phyloP scores from a whole-genome alignment of 1,140 invertebrate genomes.

The Trinorchestia longiramus region DNA sequence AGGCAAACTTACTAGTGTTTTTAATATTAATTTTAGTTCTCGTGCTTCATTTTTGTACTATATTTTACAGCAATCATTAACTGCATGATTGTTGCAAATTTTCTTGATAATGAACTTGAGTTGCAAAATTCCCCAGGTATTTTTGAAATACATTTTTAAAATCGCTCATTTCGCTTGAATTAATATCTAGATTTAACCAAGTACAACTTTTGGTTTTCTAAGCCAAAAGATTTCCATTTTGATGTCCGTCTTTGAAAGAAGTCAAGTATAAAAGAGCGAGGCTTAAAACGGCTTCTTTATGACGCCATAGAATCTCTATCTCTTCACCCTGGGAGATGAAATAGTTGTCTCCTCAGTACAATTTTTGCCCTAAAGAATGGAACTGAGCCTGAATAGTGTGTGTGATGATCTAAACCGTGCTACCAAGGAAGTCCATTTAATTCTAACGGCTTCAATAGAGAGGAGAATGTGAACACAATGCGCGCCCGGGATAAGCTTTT shows the following conservation, averaged over 20 bases:
- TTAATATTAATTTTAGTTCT: no score
- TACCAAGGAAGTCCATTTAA: neutral
- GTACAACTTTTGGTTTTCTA: neutral
- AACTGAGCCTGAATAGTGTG: neutral
- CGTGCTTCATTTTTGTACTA: no score
- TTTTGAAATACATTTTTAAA: neutral
- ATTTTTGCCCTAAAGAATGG: conserved; percentile 1
- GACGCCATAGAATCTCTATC: neutral
- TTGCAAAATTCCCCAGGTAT: neutral
- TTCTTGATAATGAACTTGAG: no score
- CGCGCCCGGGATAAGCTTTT: neutral
- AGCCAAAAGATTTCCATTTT: neutral
- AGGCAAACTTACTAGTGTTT: no score
- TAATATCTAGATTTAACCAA: neutral
- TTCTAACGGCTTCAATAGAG: neutral
- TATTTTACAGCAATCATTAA: no score
- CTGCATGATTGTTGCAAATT: no score
- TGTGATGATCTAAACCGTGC: neutral
- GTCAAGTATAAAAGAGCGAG: neutral
- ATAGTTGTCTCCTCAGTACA: neutral
- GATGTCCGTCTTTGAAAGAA: neutral
- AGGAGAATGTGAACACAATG: neutral
- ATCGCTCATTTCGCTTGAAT: neutral
- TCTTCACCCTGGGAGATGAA: neutral
- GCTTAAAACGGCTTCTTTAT: neutral